Evolutionary conservation across 2,888 invertebrate species (phyloP), one percentile per base, ranked within the genome.

Genomic region (Brachynemurus nebulosus): DNA sequence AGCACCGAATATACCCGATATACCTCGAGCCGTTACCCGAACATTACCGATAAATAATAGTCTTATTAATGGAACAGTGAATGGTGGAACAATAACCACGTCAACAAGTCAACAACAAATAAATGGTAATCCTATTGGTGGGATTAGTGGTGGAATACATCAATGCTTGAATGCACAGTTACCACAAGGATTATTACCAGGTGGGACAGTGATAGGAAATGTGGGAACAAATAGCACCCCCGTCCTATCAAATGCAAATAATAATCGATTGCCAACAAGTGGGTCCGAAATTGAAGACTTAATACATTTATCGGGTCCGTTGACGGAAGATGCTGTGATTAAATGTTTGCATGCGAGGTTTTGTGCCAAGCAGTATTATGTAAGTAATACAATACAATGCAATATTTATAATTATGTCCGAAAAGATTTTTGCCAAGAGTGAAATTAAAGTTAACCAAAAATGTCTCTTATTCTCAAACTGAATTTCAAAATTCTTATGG

Each of bases 301-400:
- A 56, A 92, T 92, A 62, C 91, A 92, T 68, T 71, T 93, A 57
- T 80, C 86, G 38, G 91, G 90, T 25, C 92, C 92, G 42, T 77
- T 93, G 56, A 93, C 91, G 25, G 93, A 95, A 66, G 91, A 93
- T 64, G 90, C 91, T 46, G 84, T 93, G 40, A 83, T 92, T 66
- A 80, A 86, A 62, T 86, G 90, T 57, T 75, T 95, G 51, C 90
- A 93, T 61, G 82, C 89, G 8, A 74, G 92, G 58, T 93, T 92
- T 69, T 80, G 80, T 59, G 80, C 83, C 52, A 78, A 82, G 55
- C 83, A 86, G 58, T 86, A 85, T 61, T 90, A 88, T 65, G 93
- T 93, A 65, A 82, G 89, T 78, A 50, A 42, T 44, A 40, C 30
- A 44, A 25, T n/a, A n/a, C n/a, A n/a, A n/a, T n/a, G n/a, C n/a